phyloP scores from a whole-genome alignment of 2,888 invertebrate genomes.

The Ceramica pisi region DNA sequence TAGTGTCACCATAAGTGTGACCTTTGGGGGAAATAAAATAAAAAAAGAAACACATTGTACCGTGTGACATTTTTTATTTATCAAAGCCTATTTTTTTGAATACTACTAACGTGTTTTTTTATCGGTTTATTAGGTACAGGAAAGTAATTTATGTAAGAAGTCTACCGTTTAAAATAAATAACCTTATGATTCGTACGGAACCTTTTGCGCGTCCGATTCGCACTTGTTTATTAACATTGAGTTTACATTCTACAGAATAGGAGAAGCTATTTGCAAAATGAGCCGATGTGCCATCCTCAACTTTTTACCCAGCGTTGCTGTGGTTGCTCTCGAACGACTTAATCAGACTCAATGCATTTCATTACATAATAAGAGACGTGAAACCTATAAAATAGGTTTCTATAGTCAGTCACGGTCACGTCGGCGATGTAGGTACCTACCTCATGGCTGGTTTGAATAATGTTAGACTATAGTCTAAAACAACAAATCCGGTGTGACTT shows the following conservation, averaged over 20 bases:
- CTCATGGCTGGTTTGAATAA: conserved; percentile 7
- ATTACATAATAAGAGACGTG: not conserved
- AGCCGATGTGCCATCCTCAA: not conserved
- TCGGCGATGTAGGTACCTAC: not conserved
- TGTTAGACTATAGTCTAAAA: conserved; percentile 12
- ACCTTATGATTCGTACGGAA: too few relatives aligned
- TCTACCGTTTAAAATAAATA: too few relatives aligned
- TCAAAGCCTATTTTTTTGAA: too few relatives aligned
- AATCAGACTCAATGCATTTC: not conserved
- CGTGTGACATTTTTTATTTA: too few relatives aligned
- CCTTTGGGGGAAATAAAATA: too few relatives aligned
- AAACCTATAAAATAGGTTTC: too few relatives aligned
- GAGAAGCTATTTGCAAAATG: conserved; percentile 2
- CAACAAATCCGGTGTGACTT: conserved; percentile 61
- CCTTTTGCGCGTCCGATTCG: not conserved
- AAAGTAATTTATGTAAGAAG: too few relatives aligned
- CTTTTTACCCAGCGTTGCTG: not conserved
- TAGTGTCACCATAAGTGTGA: too few relatives aligned
- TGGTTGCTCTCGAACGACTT: not conserved
- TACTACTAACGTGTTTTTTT: too few relatives aligned
- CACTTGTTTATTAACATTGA: not conserved
- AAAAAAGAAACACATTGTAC: too few relatives aligned
- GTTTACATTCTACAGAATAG: not conserved
- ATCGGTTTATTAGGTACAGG: too few relatives aligned
- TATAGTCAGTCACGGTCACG: too few relatives aligned